phyloP scores from a whole-genome alignment of 2,113 vertebrate genomes.

The Otolemur garnettii region DNA sequence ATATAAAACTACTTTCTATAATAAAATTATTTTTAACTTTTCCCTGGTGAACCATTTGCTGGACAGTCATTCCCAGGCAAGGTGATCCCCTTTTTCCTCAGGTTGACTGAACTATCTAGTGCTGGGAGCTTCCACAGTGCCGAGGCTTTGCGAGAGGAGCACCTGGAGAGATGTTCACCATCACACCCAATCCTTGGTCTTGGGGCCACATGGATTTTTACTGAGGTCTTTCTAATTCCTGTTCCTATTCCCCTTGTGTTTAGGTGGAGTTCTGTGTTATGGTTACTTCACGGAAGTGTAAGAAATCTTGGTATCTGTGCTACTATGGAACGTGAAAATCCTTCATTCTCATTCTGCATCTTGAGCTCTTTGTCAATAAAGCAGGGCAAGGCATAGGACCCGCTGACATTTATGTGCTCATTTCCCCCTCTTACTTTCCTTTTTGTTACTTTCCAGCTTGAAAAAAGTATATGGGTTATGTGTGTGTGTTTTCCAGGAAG shows the following conservation, averaged over 20 bases:
- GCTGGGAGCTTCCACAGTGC: neutral
- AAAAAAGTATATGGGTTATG: neutral
- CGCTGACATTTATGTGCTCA: neutral
- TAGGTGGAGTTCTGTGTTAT: neutral
- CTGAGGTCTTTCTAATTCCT: neutral
- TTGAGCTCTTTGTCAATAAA: neutral
- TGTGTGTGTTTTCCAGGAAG: neutral
- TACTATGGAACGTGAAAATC: neutral
- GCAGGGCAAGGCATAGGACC: neutral
- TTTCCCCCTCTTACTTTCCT: neutral
- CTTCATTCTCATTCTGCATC: neutral
- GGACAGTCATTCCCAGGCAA: neutral
- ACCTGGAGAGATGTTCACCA: neutral
- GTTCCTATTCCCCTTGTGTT: neutral
- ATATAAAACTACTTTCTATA: neutral
- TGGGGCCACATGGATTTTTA: neutral
- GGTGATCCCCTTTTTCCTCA: fast-evolving
- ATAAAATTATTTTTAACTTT: neutral
- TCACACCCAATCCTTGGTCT: neutral
- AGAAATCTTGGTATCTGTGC: neutral
- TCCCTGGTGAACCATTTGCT: neutral
- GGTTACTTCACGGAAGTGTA: neutral
- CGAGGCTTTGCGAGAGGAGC: neutral
- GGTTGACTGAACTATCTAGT: neutral
- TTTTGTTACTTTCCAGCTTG: neutral